phyloP scores from a whole-genome alignment of 2,797 vertebrate genomes.

The Pristis pectinata region DNA sequence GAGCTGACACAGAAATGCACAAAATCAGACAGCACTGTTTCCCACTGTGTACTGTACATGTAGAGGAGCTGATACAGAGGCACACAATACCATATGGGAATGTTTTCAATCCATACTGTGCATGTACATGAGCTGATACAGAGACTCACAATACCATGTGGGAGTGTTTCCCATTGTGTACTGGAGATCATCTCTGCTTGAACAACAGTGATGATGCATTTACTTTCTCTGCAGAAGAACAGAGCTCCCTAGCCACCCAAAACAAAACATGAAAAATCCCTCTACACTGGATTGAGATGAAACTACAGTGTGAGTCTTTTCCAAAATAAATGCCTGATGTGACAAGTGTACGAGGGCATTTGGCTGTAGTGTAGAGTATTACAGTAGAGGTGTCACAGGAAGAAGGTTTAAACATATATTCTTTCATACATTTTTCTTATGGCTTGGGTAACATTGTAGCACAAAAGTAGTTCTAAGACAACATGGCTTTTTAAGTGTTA shows the following conservation, averaged over 20 bases:
- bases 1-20: not conserved
- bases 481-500: not conserved
- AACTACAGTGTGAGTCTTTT: not conserved
- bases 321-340: not conserved
- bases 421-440: not conserved
- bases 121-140: too few relatives aligned
- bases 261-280: not conserved
- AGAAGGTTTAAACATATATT: not conserved
- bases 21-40: not conserved
- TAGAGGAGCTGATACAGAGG: too few relatives aligned
- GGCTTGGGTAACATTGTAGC: not conserved
- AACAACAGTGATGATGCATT: not conserved
- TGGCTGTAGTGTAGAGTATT: not conserved
- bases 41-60: not conserved
- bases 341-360: not conserved
- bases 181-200: not conserved
- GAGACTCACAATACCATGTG: too few relatives aligned
- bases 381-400: not conserved
- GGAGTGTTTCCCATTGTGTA: not conserved
- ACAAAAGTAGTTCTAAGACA: not conserved
- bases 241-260: not conserved
- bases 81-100: too few relatives aligned
- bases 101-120: too few relatives aligned
- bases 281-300: not conserved
- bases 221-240: not conserved